A percentile compares a stretch with the other conserved stretches of the same genome.
phyloP scores from a whole-genome alignment of 1,140 invertebrate species.

The Globodera ellingtonae region DNA sequence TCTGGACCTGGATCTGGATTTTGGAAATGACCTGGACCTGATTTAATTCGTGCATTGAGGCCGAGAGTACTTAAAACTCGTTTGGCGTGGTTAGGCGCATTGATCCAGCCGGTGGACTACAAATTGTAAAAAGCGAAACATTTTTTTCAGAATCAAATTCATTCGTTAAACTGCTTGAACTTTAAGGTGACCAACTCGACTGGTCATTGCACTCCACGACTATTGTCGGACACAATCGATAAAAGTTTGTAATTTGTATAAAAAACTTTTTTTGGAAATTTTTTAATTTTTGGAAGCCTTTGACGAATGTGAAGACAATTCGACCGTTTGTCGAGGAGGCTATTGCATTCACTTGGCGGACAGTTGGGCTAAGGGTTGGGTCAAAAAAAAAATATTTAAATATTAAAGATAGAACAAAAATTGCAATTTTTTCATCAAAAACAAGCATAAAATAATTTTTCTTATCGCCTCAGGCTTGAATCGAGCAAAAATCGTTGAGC shows the following conservation, averaged over 20 bases:
- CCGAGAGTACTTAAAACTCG: too few species aligned
- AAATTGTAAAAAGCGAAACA: neutral
- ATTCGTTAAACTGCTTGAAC: constrained; percentile 32
- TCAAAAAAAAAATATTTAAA: too few species aligned
- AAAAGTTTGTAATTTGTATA: constrained; percentile 20
- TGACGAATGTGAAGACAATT: constrained; percentile 24
- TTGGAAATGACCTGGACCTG: too few species aligned
- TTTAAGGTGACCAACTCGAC: constrained; percentile 47
- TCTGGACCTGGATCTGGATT: too few species aligned
- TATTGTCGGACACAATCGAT: constrained; percentile 31
- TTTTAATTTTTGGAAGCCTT: constrained; percentile 41
- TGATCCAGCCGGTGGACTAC: constrained; percentile 21
- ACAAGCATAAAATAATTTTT: too few species aligned
- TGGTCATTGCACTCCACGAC: constrained; percentile 45
- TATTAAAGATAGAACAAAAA: too few species aligned
- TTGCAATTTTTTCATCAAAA: too few species aligned
- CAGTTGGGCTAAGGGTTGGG: constrained; percentile 6
- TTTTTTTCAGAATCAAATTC: neutral
- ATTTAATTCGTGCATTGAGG: too few species aligned
- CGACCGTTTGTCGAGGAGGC: constrained; percentile 40
- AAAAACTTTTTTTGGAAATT: neutral
- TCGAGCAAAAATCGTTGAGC: neutral
- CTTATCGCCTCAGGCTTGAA: too few species aligned
- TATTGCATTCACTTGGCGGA: constrained; percentile 41
- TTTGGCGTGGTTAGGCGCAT: too few species aligned